These are phyloP conservation scores for Etheostoma cragini DNA, from an alignment of 2,113 vertebrate species.

Conservation along the genomic window DNA sequence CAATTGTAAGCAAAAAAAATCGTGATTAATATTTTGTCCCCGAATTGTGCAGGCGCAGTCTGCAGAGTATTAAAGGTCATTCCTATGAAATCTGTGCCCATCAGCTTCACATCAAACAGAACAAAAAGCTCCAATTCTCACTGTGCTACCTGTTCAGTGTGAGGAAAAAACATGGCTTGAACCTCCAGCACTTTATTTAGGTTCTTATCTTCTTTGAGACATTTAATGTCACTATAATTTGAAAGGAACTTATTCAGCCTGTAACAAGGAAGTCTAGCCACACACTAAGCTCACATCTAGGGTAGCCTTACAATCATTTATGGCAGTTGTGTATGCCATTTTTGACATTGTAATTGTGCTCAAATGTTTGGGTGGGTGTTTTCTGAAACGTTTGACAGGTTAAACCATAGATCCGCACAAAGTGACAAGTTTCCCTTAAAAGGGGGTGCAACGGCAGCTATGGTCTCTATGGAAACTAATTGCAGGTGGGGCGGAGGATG, in stretches of 20 bases:
- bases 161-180: slow-evolving; percentile 47
- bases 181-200: slow-evolving; percentile 41
- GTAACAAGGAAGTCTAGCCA: slow-evolving; percentile 40
- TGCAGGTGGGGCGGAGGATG: slow-evolving; percentile 40
- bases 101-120: slow-evolving; percentile 45
- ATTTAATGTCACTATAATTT: slow-evolving; percentile 56
- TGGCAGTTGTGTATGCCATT: slow-evolving; percentile 37
- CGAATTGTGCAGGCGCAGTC: too few relatives aligned
- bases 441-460: slow-evolving; percentile 26
- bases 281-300: slow-evolving; percentile 33
- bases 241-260: slow-evolving; percentile 48
- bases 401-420: slow-evolving; percentile 39
- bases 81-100: slow-evolving; percentile 39
- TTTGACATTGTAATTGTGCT: background rate
- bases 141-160: slow-evolving; percentile 11
- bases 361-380: background rate
- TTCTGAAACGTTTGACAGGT: slow-evolving; percentile 36
- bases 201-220: slow-evolving; percentile 48
- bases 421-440: too few relatives aligned
- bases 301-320: slow-evolving; percentile 38
- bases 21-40: too few relatives aligned
- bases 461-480: slow-evolving; percentile 82
- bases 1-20: too few relatives aligned
- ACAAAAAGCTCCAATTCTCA: slow-evolving; percentile 41
- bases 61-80: slow-evolving; percentile 21